These are phyloP conservation scores for Alligator sinensis DNA, from an alignment of 2,113 vertebrate genomes.

Conservation along the genomic window DNA sequence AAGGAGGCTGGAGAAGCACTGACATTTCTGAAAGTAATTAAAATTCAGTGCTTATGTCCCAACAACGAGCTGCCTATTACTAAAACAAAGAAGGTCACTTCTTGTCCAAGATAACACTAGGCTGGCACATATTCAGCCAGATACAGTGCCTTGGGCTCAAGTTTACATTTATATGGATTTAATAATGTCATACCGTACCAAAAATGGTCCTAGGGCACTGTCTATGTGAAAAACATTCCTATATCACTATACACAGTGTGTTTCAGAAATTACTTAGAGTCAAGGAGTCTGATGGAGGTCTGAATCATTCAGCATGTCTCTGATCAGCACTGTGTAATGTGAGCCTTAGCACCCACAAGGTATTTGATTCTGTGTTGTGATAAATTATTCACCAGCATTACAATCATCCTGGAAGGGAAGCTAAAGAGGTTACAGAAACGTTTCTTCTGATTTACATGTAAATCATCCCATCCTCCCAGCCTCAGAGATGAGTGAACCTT, in stretches of 20 bases:
- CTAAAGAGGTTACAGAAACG: not conserved
- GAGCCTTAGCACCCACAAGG: not conserved
- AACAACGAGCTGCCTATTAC: not conserved
- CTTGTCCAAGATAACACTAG: too few species aligned
- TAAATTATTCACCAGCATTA: not conserved
- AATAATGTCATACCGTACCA: not conserved
- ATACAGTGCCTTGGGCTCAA: not conserved
- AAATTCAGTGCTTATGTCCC: not conserved
- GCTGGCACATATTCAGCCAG: too few species aligned
- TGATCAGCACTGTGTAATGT: not conserved
- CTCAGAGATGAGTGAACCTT: rapidly evolving
- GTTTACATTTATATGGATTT: constrained; percentile 37
- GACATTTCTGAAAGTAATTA: not conserved
- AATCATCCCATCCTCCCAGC: not conserved
- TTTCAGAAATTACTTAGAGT: too few species aligned
- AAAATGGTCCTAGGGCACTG: not conserved
- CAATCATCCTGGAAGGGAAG: not conserved
- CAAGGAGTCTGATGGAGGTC: too few species aligned
- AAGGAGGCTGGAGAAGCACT: not conserved
- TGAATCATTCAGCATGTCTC: not conserved
- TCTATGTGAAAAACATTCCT: too few species aligned
- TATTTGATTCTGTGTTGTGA: not conserved
- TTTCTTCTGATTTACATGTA: not conserved
- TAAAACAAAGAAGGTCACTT: constrained; percentile 11
- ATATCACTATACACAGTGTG: too few species aligned